A percentile compares a stretch with the other conserved stretches of the same genome.
These are phyloP conservation scores for Malaclemys terrapin DNA, from an alignment of 2,113 vertebrate species.

Conservation along the genomic window DNA sequence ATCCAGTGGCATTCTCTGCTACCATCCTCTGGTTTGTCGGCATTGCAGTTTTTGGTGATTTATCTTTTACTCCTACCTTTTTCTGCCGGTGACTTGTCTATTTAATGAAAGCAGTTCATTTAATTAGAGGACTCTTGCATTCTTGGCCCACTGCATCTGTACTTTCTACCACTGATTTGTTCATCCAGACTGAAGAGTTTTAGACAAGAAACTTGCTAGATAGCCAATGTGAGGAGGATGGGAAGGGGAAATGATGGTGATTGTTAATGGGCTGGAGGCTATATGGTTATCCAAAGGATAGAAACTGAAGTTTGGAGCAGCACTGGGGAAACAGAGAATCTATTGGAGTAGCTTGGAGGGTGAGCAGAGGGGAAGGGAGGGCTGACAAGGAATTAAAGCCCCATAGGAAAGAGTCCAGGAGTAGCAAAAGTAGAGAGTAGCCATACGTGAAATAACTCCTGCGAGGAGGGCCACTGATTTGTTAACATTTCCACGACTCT, in stretches of 20 bases:
- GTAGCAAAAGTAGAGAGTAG: neutral
- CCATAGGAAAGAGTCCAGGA: neutral
- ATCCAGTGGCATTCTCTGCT: neutral
- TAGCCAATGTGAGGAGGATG: neutral
- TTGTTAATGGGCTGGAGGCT: rapidly evolving
- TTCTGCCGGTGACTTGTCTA: neutral
- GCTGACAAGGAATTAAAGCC: neutral
- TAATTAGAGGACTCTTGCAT: neutral
- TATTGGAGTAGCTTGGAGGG: neutral
- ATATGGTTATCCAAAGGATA: neutral
- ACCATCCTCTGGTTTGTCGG: neutral
- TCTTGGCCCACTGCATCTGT: rapidly evolving
- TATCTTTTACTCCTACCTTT: neutral
- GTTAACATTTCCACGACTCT: neutral
- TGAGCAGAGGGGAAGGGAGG: rapidly evolving
- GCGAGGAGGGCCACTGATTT: neutral
- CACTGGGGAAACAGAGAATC: neutral
- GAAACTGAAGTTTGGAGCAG: neutral
- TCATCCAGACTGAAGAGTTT: neutral
- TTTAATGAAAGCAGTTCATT: neutral
- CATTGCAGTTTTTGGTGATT: neutral
- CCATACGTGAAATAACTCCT: too few species aligned
- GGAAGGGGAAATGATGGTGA: rapidly evolving
- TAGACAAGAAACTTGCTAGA: neutral
- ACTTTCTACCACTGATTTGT: rapidly evolving